These are phyloP conservation scores for Brevipalpus yothersi DNA, from an alignment of 1,140 invertebrate genomes.

Conservation along the genomic window DNA sequence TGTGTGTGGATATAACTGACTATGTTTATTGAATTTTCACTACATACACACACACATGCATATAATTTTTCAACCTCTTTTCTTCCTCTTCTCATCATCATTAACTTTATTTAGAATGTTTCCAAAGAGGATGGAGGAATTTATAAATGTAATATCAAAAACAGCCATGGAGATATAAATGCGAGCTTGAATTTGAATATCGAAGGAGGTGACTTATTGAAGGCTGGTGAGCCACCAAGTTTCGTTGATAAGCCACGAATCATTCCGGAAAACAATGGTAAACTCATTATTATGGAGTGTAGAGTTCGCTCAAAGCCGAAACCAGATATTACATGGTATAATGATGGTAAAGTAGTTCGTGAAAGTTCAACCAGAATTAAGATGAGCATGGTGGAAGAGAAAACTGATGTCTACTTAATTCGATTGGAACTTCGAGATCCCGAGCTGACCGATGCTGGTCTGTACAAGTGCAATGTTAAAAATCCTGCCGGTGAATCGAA, in stretches of 20 bases:
- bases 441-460: conserved; percentile 78
- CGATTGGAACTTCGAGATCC: conserved; percentile 47
- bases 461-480: conserved; percentile 95
- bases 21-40: no score
- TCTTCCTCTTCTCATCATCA: neutral
- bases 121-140: conserved; percentile 78
- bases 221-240: conserved; percentile 70
- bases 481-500: conserved; percentile 84
- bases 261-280: conserved; percentile 76
- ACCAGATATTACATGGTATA: conserved; percentile 75
- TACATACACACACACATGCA: no score
- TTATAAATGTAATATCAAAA: conserved; percentile 87
- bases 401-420: conserved; percentile 63
- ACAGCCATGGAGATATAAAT: conserved; percentile 89
- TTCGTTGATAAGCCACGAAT: conserved; percentile 92
- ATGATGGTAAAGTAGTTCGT: conserved; percentile 45
- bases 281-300: conserved; percentile 92
- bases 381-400: conserved; percentile 41
- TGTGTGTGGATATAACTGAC: no score
- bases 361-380: conserved; percentile 46
- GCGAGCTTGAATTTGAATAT: conserved; percentile 96
- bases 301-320: conserved; percentile 77
- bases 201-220: conserved; percentile 30
- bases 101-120: conserved; percentile 37
- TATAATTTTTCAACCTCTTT: no score